Percentiles rank a stretch among this genome's conserved stretches.
Conservation (phyloP, 2,113 vertebrate genomes). For the Castor canadensis region DNA sequence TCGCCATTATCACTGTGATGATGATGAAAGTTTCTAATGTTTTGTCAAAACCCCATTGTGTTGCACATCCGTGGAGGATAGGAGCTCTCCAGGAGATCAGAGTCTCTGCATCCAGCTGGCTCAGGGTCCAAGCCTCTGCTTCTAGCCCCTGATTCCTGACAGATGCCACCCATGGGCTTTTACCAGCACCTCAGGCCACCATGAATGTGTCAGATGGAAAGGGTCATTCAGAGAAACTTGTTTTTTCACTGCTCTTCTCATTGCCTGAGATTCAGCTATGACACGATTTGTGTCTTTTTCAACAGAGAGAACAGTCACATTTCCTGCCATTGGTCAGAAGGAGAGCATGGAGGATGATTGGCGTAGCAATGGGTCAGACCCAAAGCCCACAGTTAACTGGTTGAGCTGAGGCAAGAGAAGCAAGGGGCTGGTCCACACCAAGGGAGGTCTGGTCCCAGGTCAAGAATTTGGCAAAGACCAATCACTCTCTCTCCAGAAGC, state of each 20-base stretch:
- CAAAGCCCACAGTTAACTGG: background rate
- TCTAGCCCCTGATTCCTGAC: background rate
- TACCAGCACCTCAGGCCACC: background rate
- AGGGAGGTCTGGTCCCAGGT: background rate
- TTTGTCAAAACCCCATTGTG: background rate
- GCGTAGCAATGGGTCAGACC: background rate
- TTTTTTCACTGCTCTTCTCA: background rate
- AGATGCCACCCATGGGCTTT: background rate
- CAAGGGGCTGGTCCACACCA: background rate
- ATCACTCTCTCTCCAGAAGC: no score
- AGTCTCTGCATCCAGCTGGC: background rate
- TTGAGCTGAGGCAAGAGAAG: background rate
- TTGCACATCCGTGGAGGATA: background rate
- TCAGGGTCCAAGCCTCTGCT: background rate
- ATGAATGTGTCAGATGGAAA: background rate
- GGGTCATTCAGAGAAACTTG: background rate
- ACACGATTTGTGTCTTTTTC: background rate
- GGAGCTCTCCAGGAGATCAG: background rate
- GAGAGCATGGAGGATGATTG: background rate
- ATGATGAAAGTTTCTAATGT: background rate
- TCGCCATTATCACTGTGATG: background rate
- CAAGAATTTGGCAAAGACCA: background rate
- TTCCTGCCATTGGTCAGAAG: background rate
- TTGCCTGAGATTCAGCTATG: background rate
- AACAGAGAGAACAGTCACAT: background rate